Conservation (phyloP, 1,140 invertebrate genomes). For the Hormaphis cornu region DNA sequence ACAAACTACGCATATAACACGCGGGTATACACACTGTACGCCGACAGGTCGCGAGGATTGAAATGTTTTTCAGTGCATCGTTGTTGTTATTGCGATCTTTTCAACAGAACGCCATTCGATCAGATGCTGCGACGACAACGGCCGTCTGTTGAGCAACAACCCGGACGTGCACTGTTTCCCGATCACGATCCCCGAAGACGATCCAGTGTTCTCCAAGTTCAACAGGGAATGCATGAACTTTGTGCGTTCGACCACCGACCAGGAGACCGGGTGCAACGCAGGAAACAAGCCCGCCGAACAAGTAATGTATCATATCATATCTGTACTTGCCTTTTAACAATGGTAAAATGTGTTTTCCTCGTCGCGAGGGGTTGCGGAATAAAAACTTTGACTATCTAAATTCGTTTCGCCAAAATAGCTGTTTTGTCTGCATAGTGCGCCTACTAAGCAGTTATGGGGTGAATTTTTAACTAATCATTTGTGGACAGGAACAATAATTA, state of each 20-base stretch:
- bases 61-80: no score
- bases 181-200: slow-evolving; percentile 69
- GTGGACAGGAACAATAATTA: no score
- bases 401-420: no score
- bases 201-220: slow-evolving; percentile 62
- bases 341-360: no score
- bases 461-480: no score
- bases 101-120: slow-evolving; percentile 53
- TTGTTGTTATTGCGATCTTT: neutral
- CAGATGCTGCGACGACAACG: slow-evolving; percentile 59
- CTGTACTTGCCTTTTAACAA: neutral
- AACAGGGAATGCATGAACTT: slow-evolving; percentile 74
- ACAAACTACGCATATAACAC: no score
- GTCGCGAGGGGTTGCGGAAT: no score
- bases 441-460: no score
- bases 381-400: no score
- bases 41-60: no score
- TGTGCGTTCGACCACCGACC: slow-evolving; percentile 64
- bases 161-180: slow-evolving; percentile 62
- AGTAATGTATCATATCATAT: slow-evolving; percentile 42
- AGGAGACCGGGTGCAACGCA: slow-evolving; percentile 54
- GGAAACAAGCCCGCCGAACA: slow-evolving; percentile 57
- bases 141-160: slow-evolving; percentile 42
- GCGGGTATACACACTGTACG: no score
- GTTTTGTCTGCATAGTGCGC: no score